Evolutionary conservation across 53 echinoderm and acorn worm species (phyloP), one percentile per base, ranked within the genome.

Genomic region (Henricia sp.): DNA sequence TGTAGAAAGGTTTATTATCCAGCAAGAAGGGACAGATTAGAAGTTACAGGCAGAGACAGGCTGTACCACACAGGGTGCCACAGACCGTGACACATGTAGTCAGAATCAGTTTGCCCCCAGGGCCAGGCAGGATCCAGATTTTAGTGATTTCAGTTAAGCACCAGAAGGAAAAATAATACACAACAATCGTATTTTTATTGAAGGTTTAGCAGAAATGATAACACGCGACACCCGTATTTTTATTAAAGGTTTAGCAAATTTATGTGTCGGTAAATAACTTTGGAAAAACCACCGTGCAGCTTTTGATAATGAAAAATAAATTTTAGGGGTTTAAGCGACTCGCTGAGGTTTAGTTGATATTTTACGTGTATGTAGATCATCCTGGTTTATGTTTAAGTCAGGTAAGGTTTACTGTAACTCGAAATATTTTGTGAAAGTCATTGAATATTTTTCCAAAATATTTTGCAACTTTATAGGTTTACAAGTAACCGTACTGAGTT

Each of bases 31-130:
- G 58, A 59, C 57, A 57, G 76, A 48, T 67, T 44, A 70, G 43
- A 48, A 24, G 55, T 55, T 48, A 34, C 80, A 80, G 65, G 65
- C 46, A 80, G 80, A 63, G 80, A 80, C 52, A 60, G 77, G 42
- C 24, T 41, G 60, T 63, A 25, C 42, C 70, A 44, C 68, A 65
- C 55, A 74, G 21, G 14, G 38, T 37, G 63, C 6, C 64, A 80
- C 46, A 32, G 26, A 77, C 29, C 26, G 43, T 42, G 43, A 42
- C 44, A 80, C 46, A 44, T 29, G 19, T 57, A 76, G 76, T 57
- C 57, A 76, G 76, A 57, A 44, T 14, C 76, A 74, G 74, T 23
- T 41, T 58, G 16, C 38, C 3, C 13, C 27, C 14, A 43, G 46
- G 80, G 64, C 63, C n/a, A 64, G 64, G 64, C 63, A 67, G 67